Conservation (phyloP, 2,797 vertebrate species). For the Enteromius mattozi region DNA sequence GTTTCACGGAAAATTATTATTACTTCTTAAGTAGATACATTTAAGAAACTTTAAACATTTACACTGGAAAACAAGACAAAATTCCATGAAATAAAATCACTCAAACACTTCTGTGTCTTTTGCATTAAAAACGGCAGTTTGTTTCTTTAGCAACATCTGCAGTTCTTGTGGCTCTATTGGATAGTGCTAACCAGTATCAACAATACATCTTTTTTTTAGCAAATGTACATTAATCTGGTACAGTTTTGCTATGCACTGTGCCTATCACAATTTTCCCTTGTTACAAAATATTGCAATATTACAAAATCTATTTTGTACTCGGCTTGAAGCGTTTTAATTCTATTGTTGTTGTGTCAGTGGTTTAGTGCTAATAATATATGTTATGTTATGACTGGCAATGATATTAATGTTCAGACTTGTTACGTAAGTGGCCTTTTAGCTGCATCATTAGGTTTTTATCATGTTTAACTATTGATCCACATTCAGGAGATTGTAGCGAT, state of each 20-base stretch:
- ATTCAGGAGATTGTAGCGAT: conserved; percentile 23
- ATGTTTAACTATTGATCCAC: conserved; percentile 5
- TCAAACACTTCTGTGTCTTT: no score
- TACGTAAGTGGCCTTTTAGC: neutral
- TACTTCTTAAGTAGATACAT: no score
- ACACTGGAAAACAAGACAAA: no score
- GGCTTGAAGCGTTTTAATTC: neutral
- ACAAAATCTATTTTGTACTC: neutral
- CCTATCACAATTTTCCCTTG: neutral
- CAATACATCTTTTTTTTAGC: no score
- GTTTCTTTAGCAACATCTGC: no score
- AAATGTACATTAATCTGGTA: neutral
- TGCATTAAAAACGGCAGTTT: neutral
- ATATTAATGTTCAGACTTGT: conserved; percentile 9
- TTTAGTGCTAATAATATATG: neutral
- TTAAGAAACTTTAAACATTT: no score
- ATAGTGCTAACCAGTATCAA: no score
- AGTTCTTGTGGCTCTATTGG: no score
- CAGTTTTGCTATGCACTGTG: neutral
- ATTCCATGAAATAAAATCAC: no score
- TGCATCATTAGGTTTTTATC: conserved; percentile 10
- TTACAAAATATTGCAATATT: neutral
- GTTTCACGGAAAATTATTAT: no score
- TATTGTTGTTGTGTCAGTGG: neutral
- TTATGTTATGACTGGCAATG: neutral